Percentiles rank a stretch among this genome's conserved stretches.
These are phyloP conservation scores for Ylistrum balloti DNA, from an alignment of 1,140 invertebrate genomes.

Conservation along the genomic window DNA sequence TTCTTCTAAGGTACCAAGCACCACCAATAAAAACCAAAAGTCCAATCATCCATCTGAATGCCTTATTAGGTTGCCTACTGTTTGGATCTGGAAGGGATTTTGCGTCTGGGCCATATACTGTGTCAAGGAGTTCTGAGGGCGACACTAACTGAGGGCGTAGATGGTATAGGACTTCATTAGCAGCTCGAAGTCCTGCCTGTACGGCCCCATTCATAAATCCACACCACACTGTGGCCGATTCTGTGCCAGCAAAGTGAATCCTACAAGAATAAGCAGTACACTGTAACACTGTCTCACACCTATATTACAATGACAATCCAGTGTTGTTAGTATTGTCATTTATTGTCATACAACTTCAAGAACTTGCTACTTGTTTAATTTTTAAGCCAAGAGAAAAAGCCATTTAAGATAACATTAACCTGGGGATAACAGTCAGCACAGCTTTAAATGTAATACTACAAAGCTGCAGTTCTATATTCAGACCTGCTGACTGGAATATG, in stretches of 20 bases:
- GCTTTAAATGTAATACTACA: too few relatives aligned
- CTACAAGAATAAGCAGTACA: conserved; percentile 64
- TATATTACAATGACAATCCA: too few relatives aligned
- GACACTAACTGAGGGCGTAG: conserved; percentile 68
- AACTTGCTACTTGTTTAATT: too few relatives aligned
- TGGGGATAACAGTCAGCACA: too few relatives aligned
- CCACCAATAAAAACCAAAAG: background rate
- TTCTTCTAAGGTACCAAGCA: background rate
- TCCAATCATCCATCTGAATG: background rate
- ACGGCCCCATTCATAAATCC: conserved; percentile 83
- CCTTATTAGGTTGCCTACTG: background rate
- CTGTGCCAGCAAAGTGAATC: conserved; percentile 83
- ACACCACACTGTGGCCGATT: conserved; percentile 81
- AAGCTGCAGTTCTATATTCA: too few relatives aligned
- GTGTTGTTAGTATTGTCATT: too few relatives aligned
- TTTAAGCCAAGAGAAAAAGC: too few relatives aligned
- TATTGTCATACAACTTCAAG: too few relatives aligned
- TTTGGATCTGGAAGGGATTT: background rate
- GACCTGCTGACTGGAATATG: too few relatives aligned
- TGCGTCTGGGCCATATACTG: conserved; percentile 22
- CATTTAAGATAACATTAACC: too few relatives aligned
- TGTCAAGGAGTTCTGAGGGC: conserved; percentile 57
- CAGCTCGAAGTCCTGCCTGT: conserved; percentile 80
- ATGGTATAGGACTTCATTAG: conserved; percentile 77
- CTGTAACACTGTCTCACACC: too few relatives aligned